Base-by-base conservation (phyloP, 2,113 vertebrate genomes). In the Bungarus multicinctus region DNA sequence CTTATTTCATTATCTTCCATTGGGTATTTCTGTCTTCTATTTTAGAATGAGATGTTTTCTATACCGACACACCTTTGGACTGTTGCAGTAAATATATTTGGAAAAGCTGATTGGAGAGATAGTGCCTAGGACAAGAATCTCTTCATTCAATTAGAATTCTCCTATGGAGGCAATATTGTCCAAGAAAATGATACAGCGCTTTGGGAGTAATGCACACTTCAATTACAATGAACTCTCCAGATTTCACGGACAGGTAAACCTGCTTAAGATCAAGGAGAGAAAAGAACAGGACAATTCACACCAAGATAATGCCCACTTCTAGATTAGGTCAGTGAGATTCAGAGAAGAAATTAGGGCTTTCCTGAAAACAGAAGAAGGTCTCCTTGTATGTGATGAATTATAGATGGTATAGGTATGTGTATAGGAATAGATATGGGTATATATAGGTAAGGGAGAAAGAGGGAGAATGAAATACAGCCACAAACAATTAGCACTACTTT, bases 21-120 rank as follows among this genome's bases (percentile, higher is more conserved):
- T 12, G 85, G 85, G 12, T 23, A 69, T 89, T 94, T 4, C 93
- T 93, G 20, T 93, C 93, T 94, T 93, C n/a, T 94, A 11, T 91
- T 91, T 86, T 45, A 25, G 54, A 85, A 92, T 45, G 85, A 43
- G 30, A 87, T 74, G 16, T 74, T 94, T 92, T 90, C 54, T 57
- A 89, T 2, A 94, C n/a, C 89, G 64, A 86, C 3, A 85, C 2
- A 0, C 39, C 2, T 11, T 69, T 57, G 1, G 16, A 55, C 8
- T 55, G 12, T 39, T 58, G 53, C 30, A 81, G 58, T 34, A 45
- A 11, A 85, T 57, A 43, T 3, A 81, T 85, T 81, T 89, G 50
- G 45, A 23, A 5, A 57, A 5, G 3, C 23, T 45, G 47, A 69
- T 74, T 89, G 50, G 34, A 89, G 47, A 47, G 45, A 74, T 87